A percentile compares a stretch with the other conserved stretches of the same genome.
Evolutionary conservation across 2,888 invertebrate species (phyloP).

Genomic region (Synergus itoensis): DNA sequence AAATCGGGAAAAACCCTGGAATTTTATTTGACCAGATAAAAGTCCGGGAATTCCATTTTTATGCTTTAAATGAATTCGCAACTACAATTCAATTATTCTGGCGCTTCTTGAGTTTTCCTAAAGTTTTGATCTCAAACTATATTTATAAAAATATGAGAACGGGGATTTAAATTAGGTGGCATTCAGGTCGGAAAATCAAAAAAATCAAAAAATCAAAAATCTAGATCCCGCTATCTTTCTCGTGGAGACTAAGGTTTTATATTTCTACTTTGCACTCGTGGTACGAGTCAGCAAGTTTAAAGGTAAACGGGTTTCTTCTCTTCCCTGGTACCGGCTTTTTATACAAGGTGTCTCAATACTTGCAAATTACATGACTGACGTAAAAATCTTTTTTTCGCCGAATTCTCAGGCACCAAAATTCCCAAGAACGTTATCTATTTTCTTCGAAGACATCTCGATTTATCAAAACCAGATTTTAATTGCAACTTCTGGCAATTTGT

Average conservation of each 20-base stretch:
- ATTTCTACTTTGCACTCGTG: slow-evolving; percentile 28
- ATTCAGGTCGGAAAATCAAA: slow-evolving; percentile 32
- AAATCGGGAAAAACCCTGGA: no score
- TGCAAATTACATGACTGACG: slow-evolving; percentile 10
- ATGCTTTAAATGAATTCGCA: neutral
- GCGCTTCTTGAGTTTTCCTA: neutral
- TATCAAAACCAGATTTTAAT: neutral
- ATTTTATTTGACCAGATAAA: no score
- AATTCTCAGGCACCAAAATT: neutral
- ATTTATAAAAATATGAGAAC: neutral
- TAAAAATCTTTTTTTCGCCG: neutral
- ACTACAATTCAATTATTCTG: neutral
- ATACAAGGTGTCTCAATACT: slow-evolving; percentile 39
- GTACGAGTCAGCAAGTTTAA: slow-evolving; percentile 62
- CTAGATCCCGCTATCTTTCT: slow-evolving; percentile 38
- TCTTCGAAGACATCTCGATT: neutral
- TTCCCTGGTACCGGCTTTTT: slow-evolving; percentile 34
- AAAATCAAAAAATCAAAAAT: slow-evolving; percentile 41
- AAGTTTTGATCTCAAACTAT: neutral
- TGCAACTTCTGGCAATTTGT: neutral
- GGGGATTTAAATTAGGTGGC: neutral
- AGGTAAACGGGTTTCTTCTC: slow-evolving; percentile 73
- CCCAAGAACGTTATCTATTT: neutral
- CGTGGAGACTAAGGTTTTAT: slow-evolving; percentile 33
- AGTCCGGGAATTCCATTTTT: neutral